phyloP scores from a whole-genome alignment of 2,797 vertebrate genomes.

The Thaleichthys pacificus region DNA sequence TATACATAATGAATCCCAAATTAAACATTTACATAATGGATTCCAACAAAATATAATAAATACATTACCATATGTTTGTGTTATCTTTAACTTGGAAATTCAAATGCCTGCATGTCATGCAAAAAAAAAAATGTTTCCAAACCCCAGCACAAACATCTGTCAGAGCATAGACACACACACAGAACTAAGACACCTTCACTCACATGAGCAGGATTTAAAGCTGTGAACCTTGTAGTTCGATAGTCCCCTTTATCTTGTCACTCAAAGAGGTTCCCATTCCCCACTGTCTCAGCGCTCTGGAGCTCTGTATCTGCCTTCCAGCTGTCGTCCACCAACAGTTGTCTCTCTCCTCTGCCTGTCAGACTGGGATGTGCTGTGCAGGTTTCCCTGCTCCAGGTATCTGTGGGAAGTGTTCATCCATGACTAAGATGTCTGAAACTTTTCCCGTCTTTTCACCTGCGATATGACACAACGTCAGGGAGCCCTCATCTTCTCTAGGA shows the following conservation, averaged over 20 bases:
- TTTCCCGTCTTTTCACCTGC: constrained; percentile 1
- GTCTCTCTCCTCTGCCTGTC: neutral
- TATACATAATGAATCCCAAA: neutral
- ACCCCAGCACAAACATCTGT: neutral
- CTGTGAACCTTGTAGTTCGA: neutral
- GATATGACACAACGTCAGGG: neutral
- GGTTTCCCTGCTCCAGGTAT: neutral
- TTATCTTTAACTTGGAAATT: neutral
- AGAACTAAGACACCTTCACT: neutral
- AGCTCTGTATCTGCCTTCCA: neutral
- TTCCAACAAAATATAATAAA: neutral
- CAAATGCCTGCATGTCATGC: no score
- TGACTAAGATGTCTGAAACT: neutral
- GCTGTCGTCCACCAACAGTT: neutral
- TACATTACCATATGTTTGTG: neutral
- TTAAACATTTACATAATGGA: neutral
- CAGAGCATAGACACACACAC: neutral
- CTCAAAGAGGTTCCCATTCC: constrained; percentile 8
- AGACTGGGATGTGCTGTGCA: no score
- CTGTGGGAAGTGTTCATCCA: neutral
- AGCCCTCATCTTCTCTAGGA: neutral
- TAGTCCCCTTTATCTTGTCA: neutral
- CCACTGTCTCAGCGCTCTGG: neutral
- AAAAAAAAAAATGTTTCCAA: no score
- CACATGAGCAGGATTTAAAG: neutral